Percentiles rank a stretch among this genome's conserved stretches.
Evolutionary conservation across 2,113 vertebrate species (phyloP).

Genomic region (Otus sunia): DNA sequence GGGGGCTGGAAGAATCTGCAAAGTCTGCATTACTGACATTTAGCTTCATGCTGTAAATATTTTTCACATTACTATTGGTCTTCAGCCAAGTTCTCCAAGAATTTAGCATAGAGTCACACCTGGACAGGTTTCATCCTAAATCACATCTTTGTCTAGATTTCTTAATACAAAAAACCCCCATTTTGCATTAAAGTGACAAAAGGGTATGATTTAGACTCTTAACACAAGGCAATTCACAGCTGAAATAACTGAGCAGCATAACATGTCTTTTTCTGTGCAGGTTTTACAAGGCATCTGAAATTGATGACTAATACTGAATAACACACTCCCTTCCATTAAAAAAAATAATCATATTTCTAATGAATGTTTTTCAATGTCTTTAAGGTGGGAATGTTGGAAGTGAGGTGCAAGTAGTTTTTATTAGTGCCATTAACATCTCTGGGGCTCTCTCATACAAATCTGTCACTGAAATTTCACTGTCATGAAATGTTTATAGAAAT

Average conservation of each 20-base stretch:
- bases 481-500: neutral
- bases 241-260: conserved; percentile 1
- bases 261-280: neutral
- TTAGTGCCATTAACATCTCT: neutral
- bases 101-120: conserved; percentile 51
- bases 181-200: conserved; percentile 62
- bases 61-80: conserved; percentile 42
- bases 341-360: neutral
- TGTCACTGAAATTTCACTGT: neutral
- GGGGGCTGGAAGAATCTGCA: conserved; percentile 7
- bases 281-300: neutral
- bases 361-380: neutral
- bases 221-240: conserved; percentile 8
- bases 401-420: neutral
- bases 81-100: conserved; percentile 34
- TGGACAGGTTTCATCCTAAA: conserved; percentile 68
- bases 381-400: neutral
- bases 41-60: conserved; percentile 57
- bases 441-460: neutral
- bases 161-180: conserved; percentile 56
- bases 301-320: neutral
- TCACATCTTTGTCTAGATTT: conserved; percentile 67
- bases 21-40: conserved; percentile 10
- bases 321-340: neutral
- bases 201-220: conserved; percentile 53